Evolutionary conservation across 2,113 vertebrate species (phyloP).

Genomic region (Syngnathoides biaculeatus): DNA sequence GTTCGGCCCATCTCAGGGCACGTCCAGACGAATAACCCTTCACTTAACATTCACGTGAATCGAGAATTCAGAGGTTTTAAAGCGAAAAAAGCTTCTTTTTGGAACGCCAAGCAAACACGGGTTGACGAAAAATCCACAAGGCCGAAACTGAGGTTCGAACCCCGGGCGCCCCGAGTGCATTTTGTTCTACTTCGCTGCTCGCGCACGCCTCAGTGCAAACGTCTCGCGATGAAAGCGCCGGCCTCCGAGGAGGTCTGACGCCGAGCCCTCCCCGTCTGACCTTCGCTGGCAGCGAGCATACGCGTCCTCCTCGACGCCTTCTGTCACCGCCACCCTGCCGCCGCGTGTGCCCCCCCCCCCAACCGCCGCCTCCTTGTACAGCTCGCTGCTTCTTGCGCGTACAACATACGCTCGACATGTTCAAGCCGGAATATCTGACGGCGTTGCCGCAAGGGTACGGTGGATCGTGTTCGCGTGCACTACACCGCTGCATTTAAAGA

Average conservation of each 20-base stretch:
- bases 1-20: too few relatives aligned
- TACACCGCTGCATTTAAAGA: neutral
- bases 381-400: neutral
- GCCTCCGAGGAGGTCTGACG: conserved; percentile 40
- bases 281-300: conserved; percentile 67
- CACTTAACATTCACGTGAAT: too few relatives aligned
- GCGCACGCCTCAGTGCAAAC: conserved; percentile 21
- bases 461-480: neutral
- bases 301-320: conserved; percentile 66
- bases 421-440: neutral
- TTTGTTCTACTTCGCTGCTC: conserved; percentile 9
- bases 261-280: conserved; percentile 66
- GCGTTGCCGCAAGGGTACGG: neutral
- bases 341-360: conserved; percentile 26
- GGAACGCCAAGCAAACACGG: too few relatives aligned
- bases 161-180: neutral
- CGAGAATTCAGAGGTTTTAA: too few relatives aligned
- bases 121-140: too few relatives aligned
- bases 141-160: too few relatives aligned
- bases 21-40: too few relatives aligned
- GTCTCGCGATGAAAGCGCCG: neutral
- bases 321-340: conserved; percentile 67
- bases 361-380: conserved; percentile 12
- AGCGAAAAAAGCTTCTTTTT: too few relatives aligned
- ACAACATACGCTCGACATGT: neutral